Percentiles rank a stretch among this genome's conserved stretches.
phyloP scores from a whole-genome alignment of 2,797 vertebrate genomes.

The Danionella dracula region DNA sequence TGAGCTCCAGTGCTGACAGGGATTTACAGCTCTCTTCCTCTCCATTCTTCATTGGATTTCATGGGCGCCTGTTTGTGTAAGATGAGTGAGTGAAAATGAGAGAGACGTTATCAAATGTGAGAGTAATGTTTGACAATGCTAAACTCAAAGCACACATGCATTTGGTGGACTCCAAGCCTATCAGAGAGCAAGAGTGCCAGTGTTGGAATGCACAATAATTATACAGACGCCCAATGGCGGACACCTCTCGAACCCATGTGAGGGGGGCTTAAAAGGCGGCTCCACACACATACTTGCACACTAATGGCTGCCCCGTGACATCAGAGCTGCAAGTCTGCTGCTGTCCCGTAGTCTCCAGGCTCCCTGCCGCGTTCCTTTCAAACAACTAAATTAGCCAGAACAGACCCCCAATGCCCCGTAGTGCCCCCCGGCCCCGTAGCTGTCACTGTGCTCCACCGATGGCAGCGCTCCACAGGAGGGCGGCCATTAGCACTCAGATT shows the following conservation, averaged over 20 bases:
- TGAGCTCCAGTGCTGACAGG: slow-evolving; percentile 58
- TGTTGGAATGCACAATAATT: slow-evolving; percentile 41
- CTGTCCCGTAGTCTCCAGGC: slow-evolving; percentile 46
- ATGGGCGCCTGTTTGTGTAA: slow-evolving; percentile 12
- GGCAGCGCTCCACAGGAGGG: slow-evolving; percentile 52
- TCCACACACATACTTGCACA: slow-evolving; percentile 35
- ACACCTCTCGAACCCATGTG: slow-evolving; percentile 27
- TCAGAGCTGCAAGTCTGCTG: slow-evolving; percentile 38
- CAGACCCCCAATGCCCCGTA: slow-evolving; percentile 51
- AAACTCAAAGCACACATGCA: too few relatives aligned
- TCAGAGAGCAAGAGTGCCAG: slow-evolving; percentile 14
- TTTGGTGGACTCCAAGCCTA: background rate
- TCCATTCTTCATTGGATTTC: slow-evolving; percentile 21
- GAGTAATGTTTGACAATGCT: background rate
- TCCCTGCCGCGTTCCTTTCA: slow-evolving; percentile 56
- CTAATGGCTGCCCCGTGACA: slow-evolving; percentile 44
- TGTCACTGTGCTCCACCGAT: slow-evolving; percentile 48
- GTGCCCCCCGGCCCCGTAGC: slow-evolving; percentile 45
- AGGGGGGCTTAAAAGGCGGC: slow-evolving; percentile 24
- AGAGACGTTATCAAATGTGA: background rate
- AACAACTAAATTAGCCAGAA: slow-evolving; percentile 59
- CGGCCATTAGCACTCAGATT: slow-evolving; percentile 57
- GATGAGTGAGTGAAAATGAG: slow-evolving; percentile 18
- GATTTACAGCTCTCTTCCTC: slow-evolving; percentile 22
- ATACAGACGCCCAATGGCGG: slow-evolving; percentile 12